Evolutionary conservation across 1,140 invertebrate species (phyloP).

Genomic region (Probaryconus sp.): DNA sequence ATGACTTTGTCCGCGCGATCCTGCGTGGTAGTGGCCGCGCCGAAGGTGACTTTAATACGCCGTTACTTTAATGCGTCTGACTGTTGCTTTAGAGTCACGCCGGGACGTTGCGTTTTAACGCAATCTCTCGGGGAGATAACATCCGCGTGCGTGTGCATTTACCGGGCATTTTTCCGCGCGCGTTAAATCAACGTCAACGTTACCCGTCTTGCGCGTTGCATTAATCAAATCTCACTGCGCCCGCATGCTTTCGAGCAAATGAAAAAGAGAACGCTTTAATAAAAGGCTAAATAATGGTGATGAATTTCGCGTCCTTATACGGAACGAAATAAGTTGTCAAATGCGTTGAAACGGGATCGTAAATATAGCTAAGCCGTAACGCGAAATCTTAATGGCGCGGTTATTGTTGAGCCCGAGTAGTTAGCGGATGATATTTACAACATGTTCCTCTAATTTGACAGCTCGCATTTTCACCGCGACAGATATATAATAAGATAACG

Average conservation of each 20-base stretch:
- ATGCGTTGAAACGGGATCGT: slow-evolving; percentile 10
- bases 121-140: slow-evolving; percentile 40
- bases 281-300: slow-evolving; percentile 39
- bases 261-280: slow-evolving; percentile 31
- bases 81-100: slow-evolving; percentile 26
- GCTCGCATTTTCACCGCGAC: not conserved
- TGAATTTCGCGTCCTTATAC: slow-evolving; percentile 36
- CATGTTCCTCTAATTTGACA: slow-evolving; percentile 7
- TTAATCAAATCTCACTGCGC: slow-evolving; percentile 49
- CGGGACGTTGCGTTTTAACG: slow-evolving; percentile 47
- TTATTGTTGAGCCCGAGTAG: too few species aligned
- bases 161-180: slow-evolving; percentile 28
- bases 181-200: slow-evolving; percentile 50
- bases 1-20: slow-evolving; percentile 37
- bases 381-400: slow-evolving; percentile 8
- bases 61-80: slow-evolving; percentile 43
- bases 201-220: slow-evolving; percentile 15
- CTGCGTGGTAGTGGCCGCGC: slow-evolving; percentile 11
- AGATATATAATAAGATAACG: too few species aligned
- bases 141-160: slow-evolving; percentile 37
- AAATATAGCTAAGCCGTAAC: slow-evolving; percentile 13
- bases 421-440: not conserved
- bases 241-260: slow-evolving; percentile 39
- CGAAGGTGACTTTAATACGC: slow-evolving; percentile 56
- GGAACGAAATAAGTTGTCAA: slow-evolving; percentile 35